phyloP scores from a whole-genome alignment of 2,888 invertebrate species.

The Drosophila mayaguana region DNA sequence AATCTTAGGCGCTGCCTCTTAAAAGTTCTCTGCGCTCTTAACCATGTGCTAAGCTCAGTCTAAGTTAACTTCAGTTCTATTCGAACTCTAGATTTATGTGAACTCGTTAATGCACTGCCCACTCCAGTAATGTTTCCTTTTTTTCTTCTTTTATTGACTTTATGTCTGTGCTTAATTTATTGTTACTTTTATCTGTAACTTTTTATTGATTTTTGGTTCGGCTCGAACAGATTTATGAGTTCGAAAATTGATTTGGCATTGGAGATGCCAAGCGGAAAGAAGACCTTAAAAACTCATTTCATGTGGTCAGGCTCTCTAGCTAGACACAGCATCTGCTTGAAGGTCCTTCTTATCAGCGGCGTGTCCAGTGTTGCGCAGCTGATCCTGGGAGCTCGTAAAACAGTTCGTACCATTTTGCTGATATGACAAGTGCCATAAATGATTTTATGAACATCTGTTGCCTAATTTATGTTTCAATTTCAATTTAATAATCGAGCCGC shows the following conservation, averaged over 20 bases:
- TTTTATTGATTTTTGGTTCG: slow-evolving; percentile 51
- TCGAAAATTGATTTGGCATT: slow-evolving; percentile 66
- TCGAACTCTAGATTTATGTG: slow-evolving; percentile 15
- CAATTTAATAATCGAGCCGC: slow-evolving; percentile 35
- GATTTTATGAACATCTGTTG: slow-evolving; percentile 73
- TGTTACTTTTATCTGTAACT: slow-evolving; percentile 54
- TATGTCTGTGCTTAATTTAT: slow-evolving; percentile 50
- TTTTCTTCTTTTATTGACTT: slow-evolving; percentile 42
- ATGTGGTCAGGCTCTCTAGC: slow-evolving; percentile 36
- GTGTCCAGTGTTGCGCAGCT: slow-evolving; percentile 32
- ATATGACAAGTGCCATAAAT: slow-evolving; percentile 73
- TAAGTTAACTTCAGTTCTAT: background rate
- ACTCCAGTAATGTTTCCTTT: slow-evolving; percentile 48
- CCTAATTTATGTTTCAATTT: slow-evolving; percentile 76
- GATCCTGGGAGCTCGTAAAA: slow-evolving; percentile 58
- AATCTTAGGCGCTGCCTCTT: slow-evolving; percentile 30
- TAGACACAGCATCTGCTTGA: slow-evolving; percentile 14
- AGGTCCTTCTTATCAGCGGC: slow-evolving; percentile 59
- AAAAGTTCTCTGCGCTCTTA: background rate
- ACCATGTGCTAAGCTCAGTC: background rate
- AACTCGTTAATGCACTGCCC: slow-evolving; percentile 23
- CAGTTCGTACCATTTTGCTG: slow-evolving; percentile 47
- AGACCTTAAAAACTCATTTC: slow-evolving; percentile 48
- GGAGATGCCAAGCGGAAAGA: slow-evolving; percentile 17
- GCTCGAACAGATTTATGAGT: slow-evolving; percentile 59